Evolutionary conservation across 2,797 vertebrate genomes (phyloP).

Genomic region (Pseudochromis fuscus): DNA sequence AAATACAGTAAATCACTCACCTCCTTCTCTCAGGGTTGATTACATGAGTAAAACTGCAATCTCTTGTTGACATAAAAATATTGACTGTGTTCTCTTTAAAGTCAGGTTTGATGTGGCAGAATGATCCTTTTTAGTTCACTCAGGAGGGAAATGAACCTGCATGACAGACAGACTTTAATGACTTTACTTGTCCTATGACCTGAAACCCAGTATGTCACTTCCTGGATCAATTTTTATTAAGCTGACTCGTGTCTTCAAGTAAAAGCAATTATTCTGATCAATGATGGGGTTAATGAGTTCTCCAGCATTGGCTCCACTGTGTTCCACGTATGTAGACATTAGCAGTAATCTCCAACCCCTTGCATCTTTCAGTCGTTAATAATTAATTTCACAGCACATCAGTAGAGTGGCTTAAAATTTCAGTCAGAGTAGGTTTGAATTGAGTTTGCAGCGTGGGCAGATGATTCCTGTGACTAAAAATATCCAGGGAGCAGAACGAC

Average conservation of each 20-base stretch:
- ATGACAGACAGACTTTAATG: neutral
- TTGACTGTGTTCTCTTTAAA: neutral
- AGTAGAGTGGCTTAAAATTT: neutral
- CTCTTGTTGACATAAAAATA: neutral
- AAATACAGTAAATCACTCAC: too few relatives aligned
- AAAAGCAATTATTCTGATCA: constrained; percentile 25
- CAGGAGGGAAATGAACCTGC: constrained; percentile 2
- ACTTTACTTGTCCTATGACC: constrained; percentile 17
- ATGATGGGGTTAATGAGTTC: constrained; percentile 29
- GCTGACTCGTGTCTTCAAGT: neutral
- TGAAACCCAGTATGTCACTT: constrained; percentile 10
- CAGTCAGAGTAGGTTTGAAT: constrained; percentile 6
- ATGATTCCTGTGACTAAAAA: constrained; percentile 9
- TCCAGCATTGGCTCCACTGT: neutral
- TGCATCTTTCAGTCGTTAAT: neutral
- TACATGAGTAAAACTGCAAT: neutral
- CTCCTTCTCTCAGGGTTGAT: too few relatives aligned
- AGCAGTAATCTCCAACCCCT: neutral
- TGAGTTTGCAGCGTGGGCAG: neutral
- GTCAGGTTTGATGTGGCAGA: constrained; percentile 6
- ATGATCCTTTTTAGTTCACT: neutral
- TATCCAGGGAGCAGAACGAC: neutral
- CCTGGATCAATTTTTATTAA: constrained; percentile 29
- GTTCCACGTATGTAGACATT: neutral
- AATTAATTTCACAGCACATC: neutral